Evolutionary conservation across 1,140 invertebrate species (phyloP).

Genomic region (Callitettix versicolor): DNA sequence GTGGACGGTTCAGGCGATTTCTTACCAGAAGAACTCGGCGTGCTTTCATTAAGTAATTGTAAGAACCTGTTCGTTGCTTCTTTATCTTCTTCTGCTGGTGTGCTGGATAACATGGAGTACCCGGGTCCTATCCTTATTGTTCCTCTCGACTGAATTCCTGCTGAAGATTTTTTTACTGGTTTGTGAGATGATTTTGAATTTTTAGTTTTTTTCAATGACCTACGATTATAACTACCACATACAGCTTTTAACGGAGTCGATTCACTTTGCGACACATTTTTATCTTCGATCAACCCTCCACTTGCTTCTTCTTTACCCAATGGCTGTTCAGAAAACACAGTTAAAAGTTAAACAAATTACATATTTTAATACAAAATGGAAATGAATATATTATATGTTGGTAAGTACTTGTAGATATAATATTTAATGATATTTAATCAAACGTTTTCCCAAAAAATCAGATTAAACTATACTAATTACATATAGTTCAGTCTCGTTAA

Average conservation of each 20-base stretch:
- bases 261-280: background rate
- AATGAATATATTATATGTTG: background rate
- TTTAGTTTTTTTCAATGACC: background rate
- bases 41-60: conserved; percentile 4
- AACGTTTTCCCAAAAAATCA: background rate
- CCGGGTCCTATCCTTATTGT: conserved; percentile 4
- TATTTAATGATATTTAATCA: background rate
- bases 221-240: background rate
- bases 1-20: conserved; percentile 6
- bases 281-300: background rate
- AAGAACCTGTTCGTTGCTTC: conserved; percentile 11
- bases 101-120: conserved; percentile 1
- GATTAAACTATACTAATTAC: background rate
- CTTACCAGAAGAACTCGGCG: background rate
- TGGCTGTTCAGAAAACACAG: background rate
- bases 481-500: background rate
- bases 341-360: background rate
- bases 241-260: background rate
- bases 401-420: background rate
- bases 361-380: background rate
- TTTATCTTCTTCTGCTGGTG: conserved; percentile 1
- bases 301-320: conserved; percentile 7
- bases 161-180: background rate
- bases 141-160: background rate
- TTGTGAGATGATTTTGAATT: background rate